A percentile compares a stretch with the other conserved stretches of the same genome.
phyloP scores from a whole-genome alignment of 2,797 vertebrate genomes.

The Hypotaenidia okinawae region DNA sequence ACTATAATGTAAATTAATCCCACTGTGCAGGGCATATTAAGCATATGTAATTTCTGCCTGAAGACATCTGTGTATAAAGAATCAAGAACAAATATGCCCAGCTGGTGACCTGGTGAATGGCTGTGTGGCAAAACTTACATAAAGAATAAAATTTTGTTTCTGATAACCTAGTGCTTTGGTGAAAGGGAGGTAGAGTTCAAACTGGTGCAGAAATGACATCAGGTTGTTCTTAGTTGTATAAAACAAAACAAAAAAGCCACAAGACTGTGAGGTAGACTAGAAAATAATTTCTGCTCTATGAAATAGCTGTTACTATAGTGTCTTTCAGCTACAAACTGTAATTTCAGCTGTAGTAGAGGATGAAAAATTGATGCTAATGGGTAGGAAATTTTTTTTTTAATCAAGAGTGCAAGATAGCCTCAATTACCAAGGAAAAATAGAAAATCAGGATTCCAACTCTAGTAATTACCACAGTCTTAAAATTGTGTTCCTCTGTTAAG shows the following conservation, averaged over 20 bases:
- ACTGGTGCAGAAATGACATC: conserved; percentile 11
- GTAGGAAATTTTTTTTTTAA: conserved; percentile 24
- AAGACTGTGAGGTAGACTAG: conserved; percentile 17
- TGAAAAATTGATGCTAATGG: conserved; percentile 47
- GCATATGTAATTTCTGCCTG: not conserved
- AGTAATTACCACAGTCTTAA: not conserved
- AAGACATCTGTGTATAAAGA: conserved; percentile 32
- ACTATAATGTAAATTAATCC: conserved; percentile 8
- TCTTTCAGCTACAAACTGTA: conserved; percentile 42
- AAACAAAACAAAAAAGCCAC: not conserved
- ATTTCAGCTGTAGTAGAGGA: conserved; percentile 6
- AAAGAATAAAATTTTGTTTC: conserved; percentile 24
- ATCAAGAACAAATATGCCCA: not conserved
- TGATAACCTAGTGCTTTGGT: not conserved
- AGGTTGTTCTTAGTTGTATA: conserved; percentile 13
- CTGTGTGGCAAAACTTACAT: not conserved
- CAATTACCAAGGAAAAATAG: not conserved
- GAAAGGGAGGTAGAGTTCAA: not conserved
- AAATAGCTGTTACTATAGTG: conserved; percentile 57
- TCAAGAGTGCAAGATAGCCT: not conserved
- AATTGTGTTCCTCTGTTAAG: not conserved
- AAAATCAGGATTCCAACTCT: not conserved
- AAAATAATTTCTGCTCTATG: conserved; percentile 51
- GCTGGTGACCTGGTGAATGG: not conserved
- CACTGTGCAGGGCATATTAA: not conserved